These are phyloP conservation scores for Leptinotarsa lineolata DNA, from an alignment of 1,140 invertebrate genomes.

Conservation along the genomic window DNA sequence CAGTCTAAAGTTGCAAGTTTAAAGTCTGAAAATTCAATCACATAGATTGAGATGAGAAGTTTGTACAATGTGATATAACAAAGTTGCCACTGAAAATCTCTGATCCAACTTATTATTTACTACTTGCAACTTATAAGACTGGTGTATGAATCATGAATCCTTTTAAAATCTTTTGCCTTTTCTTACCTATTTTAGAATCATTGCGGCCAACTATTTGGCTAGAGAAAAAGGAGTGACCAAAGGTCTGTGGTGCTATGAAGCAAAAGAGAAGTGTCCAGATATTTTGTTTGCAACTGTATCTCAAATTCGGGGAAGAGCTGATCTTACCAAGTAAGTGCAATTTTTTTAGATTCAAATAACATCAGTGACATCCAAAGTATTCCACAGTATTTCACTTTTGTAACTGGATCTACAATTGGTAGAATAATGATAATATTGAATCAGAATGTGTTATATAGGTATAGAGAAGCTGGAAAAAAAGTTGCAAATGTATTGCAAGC, in stretches of 20 bases:
- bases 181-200: constrained; percentile 70
- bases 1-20: too few relatives aligned
- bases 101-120: too few relatives aligned
- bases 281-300: constrained; percentile 85
- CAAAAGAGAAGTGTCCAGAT: constrained; percentile 85
- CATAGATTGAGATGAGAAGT: too few relatives aligned
- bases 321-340: constrained; percentile 80
- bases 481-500: constrained; percentile 86
- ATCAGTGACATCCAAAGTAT: too few relatives aligned
- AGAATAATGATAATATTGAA: not conserved
- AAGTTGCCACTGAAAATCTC: too few relatives aligned
- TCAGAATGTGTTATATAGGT: constrained; percentile 61
- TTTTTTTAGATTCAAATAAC: not conserved
- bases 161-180: too few relatives aligned
- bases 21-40: too few relatives aligned
- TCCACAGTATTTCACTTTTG: not conserved
- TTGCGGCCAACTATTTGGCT: constrained; percentile 97
- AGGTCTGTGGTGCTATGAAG: constrained; percentile 89
- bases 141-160: too few relatives aligned
- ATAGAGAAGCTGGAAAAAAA: constrained; percentile 87
- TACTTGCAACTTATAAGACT: too few relatives aligned
- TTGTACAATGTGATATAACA: too few relatives aligned
- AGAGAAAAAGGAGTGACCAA: constrained; percentile 85
- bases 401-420: too few relatives aligned
- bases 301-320: constrained; percentile 86